phyloP scores from a whole-genome alignment of 53 echinoderm and acorn worm species.

The Echinarachnius parma region DNA sequence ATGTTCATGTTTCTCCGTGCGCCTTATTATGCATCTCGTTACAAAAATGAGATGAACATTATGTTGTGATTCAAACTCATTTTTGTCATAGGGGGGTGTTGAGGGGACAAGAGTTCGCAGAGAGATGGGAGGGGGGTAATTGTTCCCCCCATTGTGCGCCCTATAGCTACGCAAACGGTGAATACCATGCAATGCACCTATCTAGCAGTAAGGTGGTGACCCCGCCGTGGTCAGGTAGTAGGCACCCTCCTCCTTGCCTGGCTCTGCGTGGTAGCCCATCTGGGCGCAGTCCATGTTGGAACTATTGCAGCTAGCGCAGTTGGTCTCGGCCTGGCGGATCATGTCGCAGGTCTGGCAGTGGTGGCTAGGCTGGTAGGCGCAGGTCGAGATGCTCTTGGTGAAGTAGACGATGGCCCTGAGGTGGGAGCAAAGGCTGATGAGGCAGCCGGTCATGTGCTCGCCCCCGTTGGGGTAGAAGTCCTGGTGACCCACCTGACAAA shows the following conservation, averaged over 20 bases:
- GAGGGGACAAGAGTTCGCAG: too few species aligned
- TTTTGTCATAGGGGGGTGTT: too few species aligned
- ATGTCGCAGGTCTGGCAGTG: slow-evolving; percentile 12
- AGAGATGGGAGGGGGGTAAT: too few species aligned
- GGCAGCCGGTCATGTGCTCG: slow-evolving; percentile 66
- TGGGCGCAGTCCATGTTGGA: not conserved
- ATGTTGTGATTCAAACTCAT: too few species aligned
- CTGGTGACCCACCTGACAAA: slow-evolving; percentile 66
- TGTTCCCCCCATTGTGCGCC: too few species aligned
- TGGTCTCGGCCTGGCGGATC: not conserved
- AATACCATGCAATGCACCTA: too few species aligned
- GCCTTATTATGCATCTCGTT: too few species aligned
- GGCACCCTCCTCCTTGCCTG: slow-evolving; percentile 19
- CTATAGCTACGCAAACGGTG: too few species aligned
- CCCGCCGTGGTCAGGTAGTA: slow-evolving; percentile 53
- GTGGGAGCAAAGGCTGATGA: slow-evolving; percentile 56
- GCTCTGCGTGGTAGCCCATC: slow-evolving; percentile 66
- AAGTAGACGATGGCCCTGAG: slow-evolving; percentile 48
- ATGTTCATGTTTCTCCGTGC: too few species aligned
- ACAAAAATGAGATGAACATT: too few species aligned
- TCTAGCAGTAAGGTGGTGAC: slow-evolving; percentile 54
- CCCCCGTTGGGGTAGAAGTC: slow-evolving; percentile 93
- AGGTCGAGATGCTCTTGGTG: slow-evolving; percentile 50
- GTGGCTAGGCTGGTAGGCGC: slow-evolving; percentile 23
- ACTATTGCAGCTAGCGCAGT: too few species aligned